Evolutionary conservation across 1,140 invertebrate genomes (phyloP).

Genomic region (Mamestra configurata): DNA sequence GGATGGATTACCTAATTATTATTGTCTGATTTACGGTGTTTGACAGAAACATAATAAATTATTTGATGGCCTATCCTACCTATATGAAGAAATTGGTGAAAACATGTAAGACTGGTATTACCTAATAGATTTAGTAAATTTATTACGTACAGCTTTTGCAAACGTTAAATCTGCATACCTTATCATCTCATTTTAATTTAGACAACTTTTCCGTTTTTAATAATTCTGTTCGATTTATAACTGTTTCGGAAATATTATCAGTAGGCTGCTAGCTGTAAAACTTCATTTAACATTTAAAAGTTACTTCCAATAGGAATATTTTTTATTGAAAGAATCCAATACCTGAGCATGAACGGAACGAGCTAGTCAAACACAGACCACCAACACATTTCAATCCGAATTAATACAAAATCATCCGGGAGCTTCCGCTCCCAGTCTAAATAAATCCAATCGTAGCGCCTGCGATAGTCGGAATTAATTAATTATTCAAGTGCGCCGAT

Average conservation of each 20-base stretch:
- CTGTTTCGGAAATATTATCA: too few relatives aligned
- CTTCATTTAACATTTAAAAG: too few relatives aligned
- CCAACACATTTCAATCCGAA: constrained; percentile 28
- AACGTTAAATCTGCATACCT: constrained; percentile 2
- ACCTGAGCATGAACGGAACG: neutral
- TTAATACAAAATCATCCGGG: constrained; percentile 22
- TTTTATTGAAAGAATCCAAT: too few relatives aligned
- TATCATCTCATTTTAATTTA: neutral
- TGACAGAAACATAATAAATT: neutral
- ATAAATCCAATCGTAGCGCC: constrained; percentile 30
- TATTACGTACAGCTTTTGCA: constrained; percentile 4
- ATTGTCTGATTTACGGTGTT: too few relatives aligned
- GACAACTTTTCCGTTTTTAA: neutral
- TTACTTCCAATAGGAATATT: too few relatives aligned
- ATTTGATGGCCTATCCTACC: neutral
- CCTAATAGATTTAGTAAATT: constrained; percentile 10
- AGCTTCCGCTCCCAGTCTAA: constrained; percentile 37
- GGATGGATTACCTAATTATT: too few relatives aligned
- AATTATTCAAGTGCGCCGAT: constrained; percentile 51
- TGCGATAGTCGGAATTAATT: constrained; percentile 53
- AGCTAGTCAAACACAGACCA: constrained; percentile 21
- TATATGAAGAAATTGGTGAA: neutral
- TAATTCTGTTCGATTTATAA: too few relatives aligned
- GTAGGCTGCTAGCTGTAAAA: too few relatives aligned
- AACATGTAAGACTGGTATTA: neutral